These are phyloP conservation scores for Rousettus leschenaultii DNA, from an alignment of 2,113 vertebrate species.

Conservation along the genomic window DNA sequence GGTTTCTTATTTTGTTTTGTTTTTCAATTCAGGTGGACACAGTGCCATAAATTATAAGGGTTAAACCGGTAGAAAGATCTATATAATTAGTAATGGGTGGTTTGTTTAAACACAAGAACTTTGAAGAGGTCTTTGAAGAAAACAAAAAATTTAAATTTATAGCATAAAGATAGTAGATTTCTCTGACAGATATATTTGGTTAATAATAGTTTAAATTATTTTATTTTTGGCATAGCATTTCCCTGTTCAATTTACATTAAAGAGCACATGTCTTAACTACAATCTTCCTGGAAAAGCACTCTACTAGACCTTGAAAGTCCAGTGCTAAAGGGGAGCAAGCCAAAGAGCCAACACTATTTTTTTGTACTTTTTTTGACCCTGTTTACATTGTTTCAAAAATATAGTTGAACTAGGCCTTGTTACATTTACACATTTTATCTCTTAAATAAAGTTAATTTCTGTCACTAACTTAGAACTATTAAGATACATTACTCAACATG, in stretches of 20 bases:
- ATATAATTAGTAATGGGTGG: constrained; percentile 51
- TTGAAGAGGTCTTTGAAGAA: constrained; percentile 57
- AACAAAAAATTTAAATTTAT: constrained; percentile 43
- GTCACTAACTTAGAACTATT: constrained; percentile 68
- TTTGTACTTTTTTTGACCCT: constrained; percentile 57
- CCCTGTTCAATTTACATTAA: constrained; percentile 57
- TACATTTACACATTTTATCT: constrained; percentile 77
- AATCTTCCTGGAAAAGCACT: constrained; percentile 66
- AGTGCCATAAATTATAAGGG: constrained; percentile 24
- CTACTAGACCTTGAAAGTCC: constrained; percentile 64
- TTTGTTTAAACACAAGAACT: constrained; percentile 44
- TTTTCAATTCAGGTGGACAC: constrained; percentile 46
- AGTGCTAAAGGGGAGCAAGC: constrained; percentile 66
- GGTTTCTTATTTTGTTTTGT: too few relatives aligned
- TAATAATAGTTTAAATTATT: constrained; percentile 59
- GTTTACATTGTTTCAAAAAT: constrained; percentile 59
- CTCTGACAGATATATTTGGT: constrained; percentile 25
- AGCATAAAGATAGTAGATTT: not conserved
- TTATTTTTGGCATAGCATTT: constrained; percentile 54
- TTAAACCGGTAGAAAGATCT: constrained; percentile 36
- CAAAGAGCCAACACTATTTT: constrained; percentile 40
- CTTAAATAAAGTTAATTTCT: constrained; percentile 70
- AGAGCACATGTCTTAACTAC: constrained; percentile 68
- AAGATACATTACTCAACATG: constrained; percentile 25
- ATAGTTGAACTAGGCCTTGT: constrained; percentile 62